These are phyloP conservation scores for Cenopis cana DNA, from an alignment of 2,888 invertebrate genomes.

Conservation along the genomic window DNA sequence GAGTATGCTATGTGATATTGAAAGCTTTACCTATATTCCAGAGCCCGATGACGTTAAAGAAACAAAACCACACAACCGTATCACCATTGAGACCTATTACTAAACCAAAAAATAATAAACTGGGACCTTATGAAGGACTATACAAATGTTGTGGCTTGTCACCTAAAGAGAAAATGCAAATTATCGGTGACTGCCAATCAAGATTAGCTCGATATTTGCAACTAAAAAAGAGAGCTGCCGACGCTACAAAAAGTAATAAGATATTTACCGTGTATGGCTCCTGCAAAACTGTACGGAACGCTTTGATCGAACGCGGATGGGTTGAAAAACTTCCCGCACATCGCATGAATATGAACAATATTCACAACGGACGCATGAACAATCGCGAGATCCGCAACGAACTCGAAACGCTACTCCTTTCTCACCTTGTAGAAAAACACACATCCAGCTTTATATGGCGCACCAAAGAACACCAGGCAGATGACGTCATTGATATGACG, in stretches of 20 bases:
- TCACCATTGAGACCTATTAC: conserved; percentile 39
- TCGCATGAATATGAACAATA: conserved; percentile 70
- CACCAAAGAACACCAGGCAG: conserved; percentile 57
- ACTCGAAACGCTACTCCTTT: conserved; percentile 72
- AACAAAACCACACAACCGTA: neutral
- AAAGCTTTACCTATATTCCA: neutral
- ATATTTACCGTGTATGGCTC: conserved; percentile 84
- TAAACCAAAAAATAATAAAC: conserved; percentile 41
- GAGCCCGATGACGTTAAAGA: neutral
- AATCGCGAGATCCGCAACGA: conserved; percentile 63
- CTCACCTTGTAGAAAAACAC: conserved; percentile 70
- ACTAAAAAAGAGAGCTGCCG: conserved; percentile 75
- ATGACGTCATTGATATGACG: conserved; percentile 59
- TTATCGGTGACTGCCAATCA: conserved; percentile 69
- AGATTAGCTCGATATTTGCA: conserved; percentile 60
- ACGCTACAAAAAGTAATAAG: conserved; percentile 80
- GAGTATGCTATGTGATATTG: neutral
- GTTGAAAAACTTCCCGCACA: conserved; percentile 87
- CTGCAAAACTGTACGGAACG: conserved; percentile 82
- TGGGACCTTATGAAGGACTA: conserved; percentile 48
- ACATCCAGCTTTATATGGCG: conserved; percentile 74
- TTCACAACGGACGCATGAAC: conserved; percentile 61
- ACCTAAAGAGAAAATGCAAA: conserved; percentile 69
- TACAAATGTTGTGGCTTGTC: conserved; percentile 60
- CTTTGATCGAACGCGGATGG: conserved; percentile 88